These are phyloP conservation scores for Thalassoma bifasciatum DNA, from an alignment of 2,113 vertebrate genomes.

Conservation along the genomic window DNA sequence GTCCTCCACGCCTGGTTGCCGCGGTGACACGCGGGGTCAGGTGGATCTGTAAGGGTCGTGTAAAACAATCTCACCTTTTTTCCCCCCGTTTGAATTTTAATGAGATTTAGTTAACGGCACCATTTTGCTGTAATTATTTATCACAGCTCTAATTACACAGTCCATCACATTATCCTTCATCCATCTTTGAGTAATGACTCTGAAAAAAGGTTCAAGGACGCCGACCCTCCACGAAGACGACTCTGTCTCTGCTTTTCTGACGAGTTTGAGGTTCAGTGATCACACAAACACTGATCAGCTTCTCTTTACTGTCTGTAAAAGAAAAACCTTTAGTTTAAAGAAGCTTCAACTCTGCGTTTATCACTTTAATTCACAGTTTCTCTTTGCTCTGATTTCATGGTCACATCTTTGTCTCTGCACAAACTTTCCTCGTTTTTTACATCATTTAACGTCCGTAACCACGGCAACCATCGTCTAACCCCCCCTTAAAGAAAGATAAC, in stretches of 20 bases:
- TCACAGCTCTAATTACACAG: slow-evolving; percentile 66
- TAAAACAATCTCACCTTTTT: slow-evolving; percentile 50
- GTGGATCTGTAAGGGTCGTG: slow-evolving; percentile 38
- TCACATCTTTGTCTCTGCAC: too few relatives aligned
- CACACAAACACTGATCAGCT: slow-evolving; percentile 10
- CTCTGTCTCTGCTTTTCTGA: slow-evolving; percentile 35
- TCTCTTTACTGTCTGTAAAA: too few relatives aligned
- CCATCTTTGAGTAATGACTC: slow-evolving; percentile 61
- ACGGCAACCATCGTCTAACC: too few relatives aligned
- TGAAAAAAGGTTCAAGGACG: slow-evolving; percentile 57
- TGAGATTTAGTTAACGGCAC: slow-evolving; percentile 60
- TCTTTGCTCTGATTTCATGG: too few relatives aligned
- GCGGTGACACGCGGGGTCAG: slow-evolving; percentile 29
- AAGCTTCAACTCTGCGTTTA: too few relatives aligned
- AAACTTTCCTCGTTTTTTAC: too few relatives aligned
- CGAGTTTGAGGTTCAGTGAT: slow-evolving; percentile 49
- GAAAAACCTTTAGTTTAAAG: too few relatives aligned
- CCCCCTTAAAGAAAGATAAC: too few relatives aligned
- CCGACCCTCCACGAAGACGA: slow-evolving; percentile 30
- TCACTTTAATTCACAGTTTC: too few relatives aligned
- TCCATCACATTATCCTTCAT: slow-evolving; percentile 56
- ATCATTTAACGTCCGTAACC: too few relatives aligned
- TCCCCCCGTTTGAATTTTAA: slow-evolving; percentile 59
- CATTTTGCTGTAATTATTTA: slow-evolving; percentile 71
- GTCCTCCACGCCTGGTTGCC: slow-evolving; percentile 26